Percentiles rank a stretch among this genome's conserved stretches.
These are phyloP conservation scores for Poecile montanus DNA, from an alignment of 2,797 vertebrate genomes.

Conservation along the genomic window DNA sequence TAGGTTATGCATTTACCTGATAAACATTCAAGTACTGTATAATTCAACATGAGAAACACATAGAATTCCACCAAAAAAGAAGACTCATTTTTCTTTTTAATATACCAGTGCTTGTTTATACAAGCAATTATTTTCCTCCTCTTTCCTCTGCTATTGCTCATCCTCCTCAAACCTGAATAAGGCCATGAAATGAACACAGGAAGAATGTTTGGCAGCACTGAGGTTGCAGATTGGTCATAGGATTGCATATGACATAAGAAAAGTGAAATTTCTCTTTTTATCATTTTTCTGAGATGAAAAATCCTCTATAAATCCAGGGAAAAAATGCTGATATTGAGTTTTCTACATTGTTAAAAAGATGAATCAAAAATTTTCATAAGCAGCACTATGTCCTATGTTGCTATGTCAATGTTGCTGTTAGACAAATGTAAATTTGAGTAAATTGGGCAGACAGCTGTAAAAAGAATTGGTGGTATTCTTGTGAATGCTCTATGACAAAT, in stretches of 20 bases:
- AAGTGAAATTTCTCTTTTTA: not conserved
- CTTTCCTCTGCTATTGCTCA: not conserved
- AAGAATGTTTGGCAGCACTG: not conserved
- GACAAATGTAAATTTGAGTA: not conserved
- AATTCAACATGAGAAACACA: not conserved
- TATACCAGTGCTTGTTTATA: not conserved
- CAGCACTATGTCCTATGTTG: not conserved
- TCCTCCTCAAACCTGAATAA: not conserved
- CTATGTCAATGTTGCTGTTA: not conserved
- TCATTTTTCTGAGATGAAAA: not conserved
- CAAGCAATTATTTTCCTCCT: not conserved
- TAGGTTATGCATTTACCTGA: not conserved
- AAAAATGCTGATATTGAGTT: not conserved
- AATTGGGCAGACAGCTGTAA: not conserved
- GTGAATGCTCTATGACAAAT: not conserved
- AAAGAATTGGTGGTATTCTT: not conserved
- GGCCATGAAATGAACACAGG: not conserved
- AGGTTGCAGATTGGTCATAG: not conserved
- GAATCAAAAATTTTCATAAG: not conserved
- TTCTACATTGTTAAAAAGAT: not conserved
- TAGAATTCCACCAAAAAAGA: not conserved
- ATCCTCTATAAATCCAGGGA: not conserved
- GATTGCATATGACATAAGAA: not conserved
- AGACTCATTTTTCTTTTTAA: not conserved
- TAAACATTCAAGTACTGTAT: not conserved